Evolutionary conservation across 2,113 vertebrate species (phyloP).

Genomic region (Clupea harengus): DNA sequence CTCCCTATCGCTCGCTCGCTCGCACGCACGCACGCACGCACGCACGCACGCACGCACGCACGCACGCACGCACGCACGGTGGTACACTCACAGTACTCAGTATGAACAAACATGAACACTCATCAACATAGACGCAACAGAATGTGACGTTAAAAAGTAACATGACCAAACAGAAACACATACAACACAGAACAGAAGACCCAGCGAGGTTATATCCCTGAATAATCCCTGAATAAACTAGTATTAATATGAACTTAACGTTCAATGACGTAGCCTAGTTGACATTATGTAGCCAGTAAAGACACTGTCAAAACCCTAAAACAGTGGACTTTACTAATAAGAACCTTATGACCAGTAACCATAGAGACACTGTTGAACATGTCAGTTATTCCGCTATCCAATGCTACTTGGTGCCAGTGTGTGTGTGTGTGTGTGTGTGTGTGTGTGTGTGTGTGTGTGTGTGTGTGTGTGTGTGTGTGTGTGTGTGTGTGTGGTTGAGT

Average conservation of each 20-base stretch:
- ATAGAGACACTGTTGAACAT: not conserved
- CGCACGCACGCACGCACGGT: not conserved
- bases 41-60: not conserved
- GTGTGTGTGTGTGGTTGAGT: slow-evolving; percentile 6
- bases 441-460: not conserved
- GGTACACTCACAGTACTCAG: not conserved
- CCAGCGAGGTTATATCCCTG: too few species aligned
- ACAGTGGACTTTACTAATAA: not conserved
- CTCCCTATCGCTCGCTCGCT: too few species aligned
- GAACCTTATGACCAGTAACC: not conserved
- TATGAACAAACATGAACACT: not conserved
- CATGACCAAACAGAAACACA: too few species aligned
- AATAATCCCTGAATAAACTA: too few species aligned
- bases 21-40: not conserved
- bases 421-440: not conserved
- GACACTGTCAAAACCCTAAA: too few species aligned
- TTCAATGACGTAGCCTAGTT: too few species aligned
- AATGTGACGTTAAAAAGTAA: too few species aligned
- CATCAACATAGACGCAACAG: not conserved
- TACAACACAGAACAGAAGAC: too few species aligned
- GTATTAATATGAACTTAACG: too few species aligned
- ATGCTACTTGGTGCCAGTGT: not conserved
- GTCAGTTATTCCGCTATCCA: not conserved
- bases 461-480: not conserved
- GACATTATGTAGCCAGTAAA: too few species aligned